A percentile compares a stretch with the other conserved stretches of the same genome.
phyloP scores from a whole-genome alignment of 2,797 vertebrate species.

The Sebastes miniatus region DNA sequence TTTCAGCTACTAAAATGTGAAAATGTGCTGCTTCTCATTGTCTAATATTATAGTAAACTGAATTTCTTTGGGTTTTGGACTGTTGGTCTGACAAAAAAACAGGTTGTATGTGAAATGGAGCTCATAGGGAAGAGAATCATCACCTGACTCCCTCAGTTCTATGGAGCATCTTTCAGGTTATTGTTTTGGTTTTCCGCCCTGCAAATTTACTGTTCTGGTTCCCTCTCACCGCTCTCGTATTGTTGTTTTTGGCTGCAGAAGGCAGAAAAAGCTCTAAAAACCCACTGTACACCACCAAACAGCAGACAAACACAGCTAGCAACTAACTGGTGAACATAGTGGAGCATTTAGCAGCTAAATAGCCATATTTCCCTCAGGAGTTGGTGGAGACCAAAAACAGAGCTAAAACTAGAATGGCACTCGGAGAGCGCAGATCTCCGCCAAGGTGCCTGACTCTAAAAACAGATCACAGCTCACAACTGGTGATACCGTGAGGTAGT shows the following conservation, averaged over 20 bases:
- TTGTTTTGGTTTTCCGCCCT: not conserved
- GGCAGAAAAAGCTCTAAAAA: not conserved
- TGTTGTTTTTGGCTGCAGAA: not conserved
- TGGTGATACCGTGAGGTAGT: no score
- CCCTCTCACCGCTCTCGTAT: not conserved
- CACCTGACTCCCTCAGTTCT: not conserved
- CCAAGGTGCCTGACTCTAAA: no score
- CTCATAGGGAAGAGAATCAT: not conserved
- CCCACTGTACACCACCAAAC: not conserved
- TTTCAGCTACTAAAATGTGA: not conserved
- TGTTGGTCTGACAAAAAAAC: not conserved
- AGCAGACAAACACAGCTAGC: not conserved
- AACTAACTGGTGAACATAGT: not conserved
- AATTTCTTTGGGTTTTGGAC: not conserved
- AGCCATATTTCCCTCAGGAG: no score
- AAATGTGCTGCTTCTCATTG: not conserved
- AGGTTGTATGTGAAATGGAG: not conserved
- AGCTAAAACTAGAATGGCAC: not conserved
- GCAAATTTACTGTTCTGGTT: not conserved
- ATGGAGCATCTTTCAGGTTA: not conserved
- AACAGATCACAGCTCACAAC: no score
- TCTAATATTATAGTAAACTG: not conserved
- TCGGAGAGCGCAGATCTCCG: not conserved
- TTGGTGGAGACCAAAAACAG: not conserved
- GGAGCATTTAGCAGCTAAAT: not conserved